Evolutionary conservation across 2,113 vertebrate genomes (phyloP).

Genomic region (Melospiza georgiana): DNA sequence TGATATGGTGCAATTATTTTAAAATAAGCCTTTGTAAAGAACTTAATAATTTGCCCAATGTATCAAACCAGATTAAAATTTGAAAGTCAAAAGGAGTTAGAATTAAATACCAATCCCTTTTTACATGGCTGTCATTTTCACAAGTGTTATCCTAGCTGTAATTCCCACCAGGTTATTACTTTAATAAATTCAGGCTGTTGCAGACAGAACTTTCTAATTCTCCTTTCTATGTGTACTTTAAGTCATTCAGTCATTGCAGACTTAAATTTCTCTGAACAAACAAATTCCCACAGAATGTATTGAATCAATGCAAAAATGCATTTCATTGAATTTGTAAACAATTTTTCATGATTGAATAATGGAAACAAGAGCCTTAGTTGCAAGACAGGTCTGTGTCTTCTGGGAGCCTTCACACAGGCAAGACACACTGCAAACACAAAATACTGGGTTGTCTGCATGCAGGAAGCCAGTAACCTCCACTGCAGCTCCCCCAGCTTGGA

Average conservation of each 20-base stretch:
- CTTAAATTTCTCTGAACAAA: not conserved
- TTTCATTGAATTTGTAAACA: not conserved
- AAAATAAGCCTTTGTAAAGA: conserved; percentile 13
- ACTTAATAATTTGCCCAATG: not conserved
- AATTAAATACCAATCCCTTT: not conserved
- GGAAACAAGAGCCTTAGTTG: not conserved
- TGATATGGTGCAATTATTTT: conserved; percentile 52
- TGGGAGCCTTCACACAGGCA: not conserved
- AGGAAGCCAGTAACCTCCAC: not conserved
- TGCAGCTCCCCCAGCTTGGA: not conserved
- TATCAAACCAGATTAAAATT: not conserved
- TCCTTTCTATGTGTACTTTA: not conserved
- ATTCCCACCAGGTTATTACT: not conserved
- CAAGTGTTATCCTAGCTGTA: not conserved
- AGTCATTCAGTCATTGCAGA: not conserved
- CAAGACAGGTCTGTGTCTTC: not conserved
- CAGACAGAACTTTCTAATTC: not conserved
- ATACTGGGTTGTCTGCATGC: not conserved
- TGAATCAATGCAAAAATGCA: not conserved
- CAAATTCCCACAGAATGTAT: not conserved
- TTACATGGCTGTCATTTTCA: not conserved
- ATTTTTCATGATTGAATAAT: not conserved
- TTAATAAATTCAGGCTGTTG: not conserved
- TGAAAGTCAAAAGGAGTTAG: not conserved
- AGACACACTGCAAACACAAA: not conserved